phyloP scores from a whole-genome alignment of 2,888 invertebrate species.

The Melieria picta region DNA sequence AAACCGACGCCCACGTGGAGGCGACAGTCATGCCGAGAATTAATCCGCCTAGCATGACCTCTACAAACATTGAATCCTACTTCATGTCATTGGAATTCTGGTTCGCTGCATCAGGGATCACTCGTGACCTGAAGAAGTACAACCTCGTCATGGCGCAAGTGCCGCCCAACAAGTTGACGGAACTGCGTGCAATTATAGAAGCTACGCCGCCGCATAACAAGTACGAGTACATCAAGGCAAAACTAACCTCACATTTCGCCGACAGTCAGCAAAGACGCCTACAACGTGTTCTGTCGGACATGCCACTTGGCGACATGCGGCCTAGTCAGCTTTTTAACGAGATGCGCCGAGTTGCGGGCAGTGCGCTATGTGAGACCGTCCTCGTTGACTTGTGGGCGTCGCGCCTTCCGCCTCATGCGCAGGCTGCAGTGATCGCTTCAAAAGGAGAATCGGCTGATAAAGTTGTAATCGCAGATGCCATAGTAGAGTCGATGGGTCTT shows the following conservation, averaged over 20 bases:
- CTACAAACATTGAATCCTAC: not conserved
- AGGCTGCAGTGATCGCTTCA: slow-evolving; percentile 27
- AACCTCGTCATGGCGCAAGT: slow-evolving; percentile 28
- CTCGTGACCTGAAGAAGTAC: slow-evolving; percentile 19
- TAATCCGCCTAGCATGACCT: not conserved
- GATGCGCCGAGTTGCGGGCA: slow-evolving; percentile 30
- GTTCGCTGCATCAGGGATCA: slow-evolving; percentile 7
- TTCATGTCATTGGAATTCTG: slow-evolving; percentile 7
- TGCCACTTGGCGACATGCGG: slow-evolving; percentile 23
- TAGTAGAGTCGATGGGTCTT: not conserved
- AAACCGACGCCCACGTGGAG: not conserved
- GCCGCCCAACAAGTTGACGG: slow-evolving; percentile 24
- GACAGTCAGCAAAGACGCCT: too few relatives aligned
- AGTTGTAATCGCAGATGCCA: not conserved
- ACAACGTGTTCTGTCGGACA: too few relatives aligned
- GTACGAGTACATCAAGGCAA: slow-evolving; percentile 30
- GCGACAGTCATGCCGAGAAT: not conserved
- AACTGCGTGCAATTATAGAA: slow-evolving; percentile 26
- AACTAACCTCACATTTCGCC: slow-evolving; percentile 24
- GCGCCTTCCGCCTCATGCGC: slow-evolving; percentile 32
- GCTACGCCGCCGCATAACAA: slow-evolving; percentile 20
- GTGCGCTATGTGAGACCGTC: slow-evolving; percentile 19
- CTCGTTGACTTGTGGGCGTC: slow-evolving; percentile 28
- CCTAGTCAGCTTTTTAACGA: slow-evolving; percentile 27
- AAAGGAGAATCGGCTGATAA: slow-evolving; percentile 31